phyloP scores from a whole-genome alignment of 2,797 vertebrate genomes.

The Avahi laniger region DNA sequence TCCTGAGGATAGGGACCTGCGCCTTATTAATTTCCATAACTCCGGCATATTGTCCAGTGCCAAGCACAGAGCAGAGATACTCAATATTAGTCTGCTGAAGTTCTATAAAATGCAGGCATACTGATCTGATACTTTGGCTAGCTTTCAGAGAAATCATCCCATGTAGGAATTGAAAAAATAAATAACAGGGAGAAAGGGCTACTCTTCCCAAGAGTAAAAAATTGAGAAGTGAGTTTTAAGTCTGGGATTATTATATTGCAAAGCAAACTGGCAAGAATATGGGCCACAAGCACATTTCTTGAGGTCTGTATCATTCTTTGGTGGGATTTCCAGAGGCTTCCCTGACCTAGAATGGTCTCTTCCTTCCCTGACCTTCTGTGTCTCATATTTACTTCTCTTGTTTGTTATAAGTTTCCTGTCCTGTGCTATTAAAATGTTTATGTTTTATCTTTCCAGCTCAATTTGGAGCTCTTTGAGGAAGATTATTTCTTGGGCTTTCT shows the following conservation, averaged over 20 bases:
- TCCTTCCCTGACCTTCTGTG: not conserved
- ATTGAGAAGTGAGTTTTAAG: constrained; percentile 14
- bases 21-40: not conserved
- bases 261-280: constrained; percentile 1
- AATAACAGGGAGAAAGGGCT: not conserved
- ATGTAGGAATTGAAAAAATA: not conserved
- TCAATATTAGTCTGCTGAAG: not conserved
- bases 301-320: not conserved
- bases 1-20: not conserved
- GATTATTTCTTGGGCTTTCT: not conserved
- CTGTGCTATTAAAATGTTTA: not conserved
- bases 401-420: not conserved
- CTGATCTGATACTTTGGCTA: not conserved
- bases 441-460: not conserved
- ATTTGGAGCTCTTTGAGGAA: not conserved
- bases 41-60: not conserved
- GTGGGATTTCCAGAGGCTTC: not conserved
- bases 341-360: not conserved
- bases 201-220: not conserved
- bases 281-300: not conserved
- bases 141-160: constrained; percentile 39
- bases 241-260: not conserved
- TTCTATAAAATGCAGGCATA: not conserved
- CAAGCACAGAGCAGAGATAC: not conserved
- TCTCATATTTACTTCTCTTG: not conserved